phyloP scores from a whole-genome alignment of 2,797 vertebrate species.

The Scarus forsteni region DNA sequence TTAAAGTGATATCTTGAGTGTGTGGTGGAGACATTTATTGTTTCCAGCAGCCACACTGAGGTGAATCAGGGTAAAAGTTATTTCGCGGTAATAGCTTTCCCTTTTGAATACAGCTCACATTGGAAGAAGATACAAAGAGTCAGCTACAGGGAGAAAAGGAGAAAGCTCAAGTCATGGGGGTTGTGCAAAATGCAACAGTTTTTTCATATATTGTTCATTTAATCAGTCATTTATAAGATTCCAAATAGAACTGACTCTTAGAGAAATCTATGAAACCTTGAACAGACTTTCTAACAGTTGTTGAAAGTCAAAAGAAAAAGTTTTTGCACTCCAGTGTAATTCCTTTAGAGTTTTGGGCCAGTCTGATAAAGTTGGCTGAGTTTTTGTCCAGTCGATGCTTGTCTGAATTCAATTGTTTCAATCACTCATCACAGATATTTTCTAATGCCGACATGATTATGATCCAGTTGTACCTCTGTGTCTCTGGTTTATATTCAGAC shows the following conservation, averaged over 20 bases:
- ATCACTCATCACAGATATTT: constrained; percentile 2
- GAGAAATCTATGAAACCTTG: background rate
- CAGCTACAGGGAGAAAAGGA: background rate
- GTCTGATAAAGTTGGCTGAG: background rate
- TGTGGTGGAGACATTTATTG: constrained; percentile 4
- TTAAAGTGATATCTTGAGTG: background rate
- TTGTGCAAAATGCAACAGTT: background rate
- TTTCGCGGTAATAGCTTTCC: constrained; percentile 12
- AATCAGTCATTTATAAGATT: constrained; percentile 10
- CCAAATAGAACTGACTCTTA: background rate
- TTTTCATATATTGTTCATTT: background rate
- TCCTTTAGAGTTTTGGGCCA: constrained; percentile 11
- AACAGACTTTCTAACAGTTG: constrained; percentile 9
- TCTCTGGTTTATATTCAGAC: constrained; percentile 2
- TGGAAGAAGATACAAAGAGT: constrained; percentile 13
- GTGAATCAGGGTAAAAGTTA: constrained; percentile 11
- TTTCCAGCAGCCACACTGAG: background rate
- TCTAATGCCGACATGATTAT: constrained; percentile 22
- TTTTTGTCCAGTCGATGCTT: constrained; percentile 12
- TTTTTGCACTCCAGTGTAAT: constrained; percentile 1
- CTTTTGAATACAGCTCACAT: constrained; percentile 10
- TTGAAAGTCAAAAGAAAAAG: constrained; percentile 4
- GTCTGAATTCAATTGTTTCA: constrained; percentile 22
- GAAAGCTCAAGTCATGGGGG: background rate
- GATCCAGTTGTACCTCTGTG: constrained; percentile 25